Evolutionary conservation across 2,113 vertebrate species (phyloP).

Genomic region (Centropus bengalensis): DNA sequence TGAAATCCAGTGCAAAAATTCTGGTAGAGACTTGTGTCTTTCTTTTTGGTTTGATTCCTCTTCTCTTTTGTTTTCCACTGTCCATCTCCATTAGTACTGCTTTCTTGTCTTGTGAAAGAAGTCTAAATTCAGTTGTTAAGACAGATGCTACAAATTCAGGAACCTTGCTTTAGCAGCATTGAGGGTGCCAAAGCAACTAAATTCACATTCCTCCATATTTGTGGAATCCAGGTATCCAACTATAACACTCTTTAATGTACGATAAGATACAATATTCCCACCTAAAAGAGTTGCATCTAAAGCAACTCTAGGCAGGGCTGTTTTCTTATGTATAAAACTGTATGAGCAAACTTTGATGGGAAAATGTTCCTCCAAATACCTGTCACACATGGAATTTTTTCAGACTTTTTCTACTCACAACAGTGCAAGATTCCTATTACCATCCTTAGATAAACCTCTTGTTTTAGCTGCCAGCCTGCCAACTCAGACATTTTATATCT

Average conservation of each 20-base stretch:
- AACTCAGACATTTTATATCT: neutral
- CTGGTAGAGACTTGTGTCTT: accelerated
- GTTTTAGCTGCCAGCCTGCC: neutral
- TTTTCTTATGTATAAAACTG: neutral
- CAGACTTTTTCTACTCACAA: neutral
- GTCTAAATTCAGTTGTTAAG: neutral
- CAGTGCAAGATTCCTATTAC: neutral
- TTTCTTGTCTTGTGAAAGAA: neutral
- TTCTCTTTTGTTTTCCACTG: neutral
- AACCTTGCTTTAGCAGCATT: accelerated
- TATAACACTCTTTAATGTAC: neutral
- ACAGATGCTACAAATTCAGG: neutral
- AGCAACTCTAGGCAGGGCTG: neutral
- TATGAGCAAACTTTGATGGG: neutral
- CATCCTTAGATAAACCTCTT: neutral
- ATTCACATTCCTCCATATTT: neutral
- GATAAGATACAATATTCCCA: neutral
- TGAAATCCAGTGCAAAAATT: neutral
- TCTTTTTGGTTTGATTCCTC: neutral
- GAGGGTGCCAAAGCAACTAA: neutral
- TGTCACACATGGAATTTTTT: neutral
- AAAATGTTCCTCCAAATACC: neutral
- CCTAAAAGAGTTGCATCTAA: neutral
- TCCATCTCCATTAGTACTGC: neutral
- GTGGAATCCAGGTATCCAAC: neutral